phyloP scores from a whole-genome alignment of 2,113 vertebrate genomes.

The Halichoerus grypus region DNA sequence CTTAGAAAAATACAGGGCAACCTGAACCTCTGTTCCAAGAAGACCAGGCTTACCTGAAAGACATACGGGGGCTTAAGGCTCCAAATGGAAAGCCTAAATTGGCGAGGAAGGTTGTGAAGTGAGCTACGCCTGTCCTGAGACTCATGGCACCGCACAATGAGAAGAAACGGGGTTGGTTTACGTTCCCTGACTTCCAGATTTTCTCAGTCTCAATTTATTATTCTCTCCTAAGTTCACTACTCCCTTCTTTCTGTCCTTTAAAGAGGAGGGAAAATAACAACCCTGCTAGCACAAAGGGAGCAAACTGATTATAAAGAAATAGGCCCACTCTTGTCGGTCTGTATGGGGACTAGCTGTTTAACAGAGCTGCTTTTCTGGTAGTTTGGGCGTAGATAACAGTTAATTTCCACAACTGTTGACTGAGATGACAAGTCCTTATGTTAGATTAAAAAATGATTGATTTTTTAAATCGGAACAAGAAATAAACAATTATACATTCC shows the following conservation, averaged over 20 bases:
- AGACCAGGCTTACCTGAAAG: neutral
- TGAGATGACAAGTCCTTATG: neutral
- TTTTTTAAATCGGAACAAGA: neutral
- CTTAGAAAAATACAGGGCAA: neutral
- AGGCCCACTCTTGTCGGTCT: neutral
- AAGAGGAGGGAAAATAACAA: neutral
- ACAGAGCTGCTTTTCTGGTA: neutral
- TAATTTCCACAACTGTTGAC: neutral
- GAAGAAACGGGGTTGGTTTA: neutral
- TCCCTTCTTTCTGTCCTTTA: neutral
- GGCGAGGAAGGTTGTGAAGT: neutral
- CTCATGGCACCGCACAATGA: neutral
- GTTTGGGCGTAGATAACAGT: neutral
- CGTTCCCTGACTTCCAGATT: neutral
- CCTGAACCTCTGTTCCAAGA: neutral
- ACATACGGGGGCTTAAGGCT: neutral
- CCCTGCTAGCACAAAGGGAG: neutral
- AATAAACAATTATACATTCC: neutral
- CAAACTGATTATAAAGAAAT: neutral
- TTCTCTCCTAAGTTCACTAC: neutral
- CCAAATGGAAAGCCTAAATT: neutral
- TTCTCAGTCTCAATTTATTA: neutral
- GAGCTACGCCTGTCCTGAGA: neutral
- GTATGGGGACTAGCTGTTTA: neutral
- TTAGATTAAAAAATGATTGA: neutral